These are phyloP conservation scores for Ariolimax columbianus DNA, from an alignment of 2,888 invertebrate genomes.

Conservation along the genomic window DNA sequence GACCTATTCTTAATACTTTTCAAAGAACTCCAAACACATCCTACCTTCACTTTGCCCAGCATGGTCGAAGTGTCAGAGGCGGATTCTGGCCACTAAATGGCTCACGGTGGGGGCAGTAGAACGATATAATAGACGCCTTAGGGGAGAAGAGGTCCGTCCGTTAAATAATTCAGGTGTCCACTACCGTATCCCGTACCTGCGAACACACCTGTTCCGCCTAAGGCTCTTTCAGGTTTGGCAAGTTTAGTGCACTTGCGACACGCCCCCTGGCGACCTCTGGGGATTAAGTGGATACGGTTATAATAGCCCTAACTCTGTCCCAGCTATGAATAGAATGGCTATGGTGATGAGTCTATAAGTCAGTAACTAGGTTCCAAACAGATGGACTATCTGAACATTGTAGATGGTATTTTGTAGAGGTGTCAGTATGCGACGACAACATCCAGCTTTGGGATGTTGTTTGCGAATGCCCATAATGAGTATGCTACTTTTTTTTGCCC, in stretches of 20 bases:
- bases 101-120: not conserved
- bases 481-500: no score
- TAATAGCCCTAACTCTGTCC: no score
- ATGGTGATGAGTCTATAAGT: no score
- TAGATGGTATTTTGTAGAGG: no score
- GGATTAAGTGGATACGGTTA: no score
- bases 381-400: no score
- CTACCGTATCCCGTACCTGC: not conserved
- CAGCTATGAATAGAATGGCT: not conserved
- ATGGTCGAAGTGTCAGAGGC: not conserved
- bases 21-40: not conserved
- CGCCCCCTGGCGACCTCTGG: not conserved
- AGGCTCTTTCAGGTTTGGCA: not conserved
- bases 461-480: no score
- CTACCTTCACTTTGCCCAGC: not conserved
- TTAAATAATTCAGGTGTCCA: constrained; percentile 16
- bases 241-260: not conserved
- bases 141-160: no score
- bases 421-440: no score
- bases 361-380: no score
- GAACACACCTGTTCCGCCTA: constrained; percentile 28
- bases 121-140: not conserved
- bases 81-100: not conserved
- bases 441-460: no score
- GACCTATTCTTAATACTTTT: not conserved